Evolutionary conservation across 2,888 invertebrate species (phyloP).

Genomic region (Nephrotoma appendiculata): DNA sequence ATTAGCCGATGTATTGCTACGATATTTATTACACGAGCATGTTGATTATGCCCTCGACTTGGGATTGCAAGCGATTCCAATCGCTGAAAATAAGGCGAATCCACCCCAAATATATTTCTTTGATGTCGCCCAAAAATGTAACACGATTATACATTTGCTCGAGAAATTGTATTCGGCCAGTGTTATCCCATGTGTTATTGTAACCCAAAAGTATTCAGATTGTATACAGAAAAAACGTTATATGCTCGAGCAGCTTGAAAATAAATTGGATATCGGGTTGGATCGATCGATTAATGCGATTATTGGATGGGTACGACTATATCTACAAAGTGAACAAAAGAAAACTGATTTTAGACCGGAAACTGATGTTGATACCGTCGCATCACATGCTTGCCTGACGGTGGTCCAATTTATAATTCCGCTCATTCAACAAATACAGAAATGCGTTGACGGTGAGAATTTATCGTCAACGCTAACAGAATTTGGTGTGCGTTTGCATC

Average conservation of each 20-base stretch:
- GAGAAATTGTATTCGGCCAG: conserved; percentile 87
- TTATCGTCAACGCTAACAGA: conserved; percentile 74
- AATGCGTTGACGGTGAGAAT: conserved; percentile 85
- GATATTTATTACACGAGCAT: conserved; percentile 78
- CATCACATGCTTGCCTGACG: conserved; percentile 71
- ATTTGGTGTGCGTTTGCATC: conserved; percentile 81
- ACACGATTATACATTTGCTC: conserved; percentile 82
- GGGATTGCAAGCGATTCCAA: conserved; percentile 76
- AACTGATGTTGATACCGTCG: conserved; percentile 70
- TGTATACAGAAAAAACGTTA: conserved; percentile 75
- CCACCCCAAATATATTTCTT: conserved; percentile 89
- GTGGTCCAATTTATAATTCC: conserved; percentile 72
- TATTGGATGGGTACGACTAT: conserved; percentile 79
- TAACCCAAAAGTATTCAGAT: conserved; percentile 76
- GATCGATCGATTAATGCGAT: conserved; percentile 78
- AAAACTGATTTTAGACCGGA: conserved; percentile 89
- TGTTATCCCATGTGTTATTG: conserved; percentile 77
- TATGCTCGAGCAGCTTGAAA: conserved; percentile 76
- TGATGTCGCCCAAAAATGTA: conserved; percentile 81
- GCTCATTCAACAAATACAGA: conserved; percentile 61
- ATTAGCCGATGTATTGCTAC: conserved; percentile 70
- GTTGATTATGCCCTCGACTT: conserved; percentile 93
- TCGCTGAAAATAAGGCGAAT: conserved; percentile 72
- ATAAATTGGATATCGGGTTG: conserved; percentile 76
- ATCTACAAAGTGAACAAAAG: conserved; percentile 85